These are phyloP conservation scores for Urocynchramus pylzowi DNA, from an alignment of 2,113 vertebrate species.

Conservation along the genomic window DNA sequence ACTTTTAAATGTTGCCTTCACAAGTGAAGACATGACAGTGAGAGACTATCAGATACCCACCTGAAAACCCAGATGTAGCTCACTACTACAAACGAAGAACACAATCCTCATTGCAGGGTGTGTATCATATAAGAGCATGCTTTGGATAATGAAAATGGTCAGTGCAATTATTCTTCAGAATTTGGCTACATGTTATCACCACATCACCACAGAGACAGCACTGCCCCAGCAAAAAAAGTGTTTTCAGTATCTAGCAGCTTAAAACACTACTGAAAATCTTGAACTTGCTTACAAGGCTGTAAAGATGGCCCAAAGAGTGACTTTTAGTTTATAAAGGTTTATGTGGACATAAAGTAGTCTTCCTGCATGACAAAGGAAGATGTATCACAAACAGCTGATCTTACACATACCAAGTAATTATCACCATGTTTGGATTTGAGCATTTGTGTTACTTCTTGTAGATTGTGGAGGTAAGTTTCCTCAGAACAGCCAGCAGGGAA, in stretches of 20 bases:
- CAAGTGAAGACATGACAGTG: neutral
- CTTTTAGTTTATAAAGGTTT: neutral
- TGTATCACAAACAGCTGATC: neutral
- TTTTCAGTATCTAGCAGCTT: neutral
- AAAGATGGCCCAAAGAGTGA: neutral
- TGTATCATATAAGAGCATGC: neutral
- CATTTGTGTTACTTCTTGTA: conserved; percentile 92
- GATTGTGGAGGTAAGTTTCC: conserved; percentile 85
- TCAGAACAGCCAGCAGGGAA: conserved; percentile 87
- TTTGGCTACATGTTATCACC: neutral
- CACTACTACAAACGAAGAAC: neutral
- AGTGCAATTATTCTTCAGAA: neutral
- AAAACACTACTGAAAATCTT: neutral
- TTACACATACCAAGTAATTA: conserved; percentile 89
- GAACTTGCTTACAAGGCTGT: neutral
- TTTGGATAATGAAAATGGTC: neutral
- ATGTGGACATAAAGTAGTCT: neutral
- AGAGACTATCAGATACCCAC: neutral
- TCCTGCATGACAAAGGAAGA: neutral
- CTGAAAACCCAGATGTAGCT: neutral
- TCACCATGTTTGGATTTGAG: conserved; percentile 94
- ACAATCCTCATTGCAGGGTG: neutral
- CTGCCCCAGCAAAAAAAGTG: neutral
- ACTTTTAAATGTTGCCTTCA: neutral
- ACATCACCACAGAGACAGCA: neutral